Conservation (phyloP, 2,797 vertebrate genomes). For the Tragelaphus oryx region DNA sequence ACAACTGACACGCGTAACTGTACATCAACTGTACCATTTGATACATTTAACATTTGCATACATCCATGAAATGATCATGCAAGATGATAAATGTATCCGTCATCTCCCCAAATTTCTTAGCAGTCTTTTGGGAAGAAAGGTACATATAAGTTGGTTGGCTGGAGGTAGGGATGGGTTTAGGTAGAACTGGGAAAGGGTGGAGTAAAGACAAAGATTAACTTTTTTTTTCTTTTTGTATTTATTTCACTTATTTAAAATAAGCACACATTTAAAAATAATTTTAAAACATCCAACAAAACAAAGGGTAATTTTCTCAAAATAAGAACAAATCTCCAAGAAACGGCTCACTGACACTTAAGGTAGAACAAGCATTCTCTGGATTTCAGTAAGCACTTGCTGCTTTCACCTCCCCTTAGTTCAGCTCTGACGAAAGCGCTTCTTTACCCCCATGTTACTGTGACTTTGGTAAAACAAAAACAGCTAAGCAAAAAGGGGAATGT, state of each 20-base stretch:
- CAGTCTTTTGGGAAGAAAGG: neutral
- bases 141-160: neutral
- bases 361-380: neutral
- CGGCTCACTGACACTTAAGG: neutral
- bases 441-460: neutral
- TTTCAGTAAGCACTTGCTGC: neutral
- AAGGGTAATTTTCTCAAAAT: neutral
- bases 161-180: neutral
- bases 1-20: fast-evolving
- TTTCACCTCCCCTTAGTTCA: neutral
- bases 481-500: neutral
- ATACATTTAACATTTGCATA: neutral
- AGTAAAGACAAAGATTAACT: neutral
- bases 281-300: neutral
- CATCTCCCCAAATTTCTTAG: neutral
- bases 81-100: neutral
- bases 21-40: neutral
- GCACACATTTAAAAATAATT: neutral
- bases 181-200: neutral
- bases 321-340: neutral
- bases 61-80: neutral
- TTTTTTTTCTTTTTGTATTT: neutral
- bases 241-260: neutral
- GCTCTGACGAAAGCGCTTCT: neutral
- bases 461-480: neutral